Evolutionary conservation across 2,113 vertebrate species (phyloP).

Genomic region (Laticauda laticaudata): DNA sequence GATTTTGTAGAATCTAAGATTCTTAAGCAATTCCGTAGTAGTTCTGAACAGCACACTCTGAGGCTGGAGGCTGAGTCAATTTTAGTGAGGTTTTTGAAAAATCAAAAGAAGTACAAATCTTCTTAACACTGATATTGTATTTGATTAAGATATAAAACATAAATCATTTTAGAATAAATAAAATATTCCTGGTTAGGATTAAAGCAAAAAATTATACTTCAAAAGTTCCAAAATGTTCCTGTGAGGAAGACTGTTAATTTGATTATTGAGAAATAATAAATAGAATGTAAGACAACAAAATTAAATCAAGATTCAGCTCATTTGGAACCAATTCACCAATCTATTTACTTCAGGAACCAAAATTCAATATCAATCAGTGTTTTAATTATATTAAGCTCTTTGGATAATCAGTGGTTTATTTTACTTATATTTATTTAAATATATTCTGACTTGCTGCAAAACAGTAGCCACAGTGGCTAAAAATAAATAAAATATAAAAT

Average conservation of each 20-base stretch:
- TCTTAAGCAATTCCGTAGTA: not conserved
- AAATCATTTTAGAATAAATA: not conserved
- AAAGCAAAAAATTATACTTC: not conserved
- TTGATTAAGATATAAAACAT: not conserved
- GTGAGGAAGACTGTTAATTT: not conserved
- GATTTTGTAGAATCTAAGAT: not conserved
- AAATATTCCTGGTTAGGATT: not conserved
- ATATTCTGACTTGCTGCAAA: not conserved
- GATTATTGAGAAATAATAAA: not conserved
- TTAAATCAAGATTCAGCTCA: not conserved
- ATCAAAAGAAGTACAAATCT: not conserved
- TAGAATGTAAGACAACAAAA: not conserved
- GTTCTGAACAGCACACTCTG: not conserved
- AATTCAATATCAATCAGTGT: not conserved
- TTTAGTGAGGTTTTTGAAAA: not conserved
- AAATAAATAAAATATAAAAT: not conserved
- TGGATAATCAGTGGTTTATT: not conserved
- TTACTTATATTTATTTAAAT: not conserved
- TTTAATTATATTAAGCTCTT: not conserved
- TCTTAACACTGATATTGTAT: not conserved
- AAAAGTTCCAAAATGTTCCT: not conserved
- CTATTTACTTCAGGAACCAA: not conserved
- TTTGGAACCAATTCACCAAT: too few relatives aligned
- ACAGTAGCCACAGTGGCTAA: not conserved
- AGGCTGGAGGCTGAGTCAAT: not conserved